Percentiles rank a stretch among this genome's conserved stretches.
Conservation (phyloP, 1,140 invertebrate species). For the Bemisia tabaci region DNA sequence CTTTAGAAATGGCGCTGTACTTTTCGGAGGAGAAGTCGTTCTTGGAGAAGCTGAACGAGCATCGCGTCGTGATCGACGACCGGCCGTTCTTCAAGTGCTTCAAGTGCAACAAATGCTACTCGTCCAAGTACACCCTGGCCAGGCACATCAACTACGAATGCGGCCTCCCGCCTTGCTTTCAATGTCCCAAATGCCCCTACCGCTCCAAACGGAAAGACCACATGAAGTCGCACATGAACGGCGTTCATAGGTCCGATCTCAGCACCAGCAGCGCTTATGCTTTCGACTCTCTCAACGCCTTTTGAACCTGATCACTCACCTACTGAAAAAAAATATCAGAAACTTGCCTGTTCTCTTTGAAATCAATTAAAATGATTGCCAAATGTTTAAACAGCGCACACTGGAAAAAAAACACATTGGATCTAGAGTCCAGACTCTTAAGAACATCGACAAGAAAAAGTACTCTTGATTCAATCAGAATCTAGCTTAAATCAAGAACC, state of each 20-base stretch:
- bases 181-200: conserved; percentile 34
- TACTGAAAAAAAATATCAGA: too few relatives aligned
- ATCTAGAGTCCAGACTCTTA: too few relatives aligned
- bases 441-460: too few relatives aligned
- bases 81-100: not conserved
- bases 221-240: conserved; percentile 31
- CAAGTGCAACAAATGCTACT: conserved; percentile 23
- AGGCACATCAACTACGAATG: conserved; percentile 39
- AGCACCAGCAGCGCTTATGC: not conserved
- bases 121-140: conserved; percentile 33
- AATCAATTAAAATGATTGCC: too few relatives aligned
- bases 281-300: not conserved
- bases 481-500: too few relatives aligned
- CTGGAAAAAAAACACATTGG: too few relatives aligned
- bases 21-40: not conserved
- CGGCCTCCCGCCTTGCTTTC: conserved; percentile 36
- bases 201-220: conserved; percentile 29
- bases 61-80: not conserved
- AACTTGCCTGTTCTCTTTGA: too few relatives aligned
- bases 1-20: too few relatives aligned
- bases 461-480: too few relatives aligned
- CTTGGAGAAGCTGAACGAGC: not conserved
- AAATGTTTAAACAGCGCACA: too few relatives aligned
- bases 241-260: conserved; percentile 8
- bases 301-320: not conserved